phyloP scores from a whole-genome alignment of 2,797 vertebrate genomes.

The Discoglossus pictus region DNA sequence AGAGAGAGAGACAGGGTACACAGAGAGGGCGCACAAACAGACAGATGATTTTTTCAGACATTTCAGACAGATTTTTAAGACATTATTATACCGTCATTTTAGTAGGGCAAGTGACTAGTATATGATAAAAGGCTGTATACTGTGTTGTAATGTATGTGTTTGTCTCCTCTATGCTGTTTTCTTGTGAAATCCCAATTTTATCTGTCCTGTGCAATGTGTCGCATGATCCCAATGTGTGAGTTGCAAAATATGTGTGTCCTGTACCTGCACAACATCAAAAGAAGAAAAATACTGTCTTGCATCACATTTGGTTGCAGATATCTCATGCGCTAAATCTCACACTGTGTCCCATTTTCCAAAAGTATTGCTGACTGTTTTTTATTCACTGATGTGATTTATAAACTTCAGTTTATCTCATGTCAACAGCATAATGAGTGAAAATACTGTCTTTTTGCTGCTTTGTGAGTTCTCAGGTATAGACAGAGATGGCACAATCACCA shows the following conservation, averaged over 20 bases:
- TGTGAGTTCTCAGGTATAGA: slow-evolving; percentile 20
- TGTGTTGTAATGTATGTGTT: too few relatives aligned
- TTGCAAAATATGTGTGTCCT: slow-evolving; percentile 6
- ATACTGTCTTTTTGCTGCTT: not conserved
- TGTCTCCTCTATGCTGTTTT: too few relatives aligned
- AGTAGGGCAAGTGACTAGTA: too few relatives aligned
- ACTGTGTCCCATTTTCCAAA: slow-evolving; percentile 24
- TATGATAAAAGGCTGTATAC: too few relatives aligned
- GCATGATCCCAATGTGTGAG: not conserved
- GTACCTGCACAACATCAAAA: not conserved
- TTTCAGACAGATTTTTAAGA: too few relatives aligned
- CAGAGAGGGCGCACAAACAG: too few relatives aligned
- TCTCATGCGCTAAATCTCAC: slow-evolving; percentile 21
- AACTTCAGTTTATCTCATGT: slow-evolving; percentile 22
- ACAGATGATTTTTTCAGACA: too few relatives aligned
- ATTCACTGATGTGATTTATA: slow-evolving; percentile 25
- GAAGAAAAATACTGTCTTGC: slow-evolving; percentile 6
- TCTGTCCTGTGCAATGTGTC: slow-evolving; percentile 7
- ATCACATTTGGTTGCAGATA: slow-evolving; percentile 21
- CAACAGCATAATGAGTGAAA: slow-evolving; percentile 22
- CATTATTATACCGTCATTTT: too few relatives aligned
- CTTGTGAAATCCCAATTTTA: not conserved
- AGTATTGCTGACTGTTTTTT: slow-evolving; percentile 17
- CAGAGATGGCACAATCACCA: slow-evolving; percentile 23
- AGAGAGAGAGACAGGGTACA: too few relatives aligned